Conservation (phyloP, 1,140 invertebrate species). For the Calycopis cecrops region DNA sequence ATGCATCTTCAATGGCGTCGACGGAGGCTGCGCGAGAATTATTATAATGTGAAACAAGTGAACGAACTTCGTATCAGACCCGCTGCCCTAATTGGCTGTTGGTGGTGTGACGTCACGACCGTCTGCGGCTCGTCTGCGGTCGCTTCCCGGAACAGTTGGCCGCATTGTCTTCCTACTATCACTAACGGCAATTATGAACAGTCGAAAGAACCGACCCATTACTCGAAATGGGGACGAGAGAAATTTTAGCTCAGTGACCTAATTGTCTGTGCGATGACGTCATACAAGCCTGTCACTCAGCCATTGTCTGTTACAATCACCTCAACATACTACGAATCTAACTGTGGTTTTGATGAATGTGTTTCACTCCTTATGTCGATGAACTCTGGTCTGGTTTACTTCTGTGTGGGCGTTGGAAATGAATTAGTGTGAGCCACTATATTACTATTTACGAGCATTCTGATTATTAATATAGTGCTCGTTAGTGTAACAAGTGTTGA, state of each 20-base stretch:
- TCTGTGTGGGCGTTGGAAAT: constrained; percentile 52
- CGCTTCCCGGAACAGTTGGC: constrained; percentile 61
- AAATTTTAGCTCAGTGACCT: constrained; percentile 30
- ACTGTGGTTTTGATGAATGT: constrained; percentile 61
- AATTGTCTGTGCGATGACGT: constrained; percentile 38
- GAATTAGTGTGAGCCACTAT: constrained; percentile 34
- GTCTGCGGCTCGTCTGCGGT: constrained; percentile 63
- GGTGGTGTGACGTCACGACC: constrained; percentile 52
- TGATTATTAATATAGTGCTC: not conserved
- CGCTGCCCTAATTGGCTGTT: constrained; percentile 60
- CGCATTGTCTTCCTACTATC: constrained; percentile 51
- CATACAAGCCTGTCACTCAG: constrained; percentile 42
- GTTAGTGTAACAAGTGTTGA: not conserved
- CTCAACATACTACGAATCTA: constrained; percentile 46
- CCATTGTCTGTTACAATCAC: constrained; percentile 44
- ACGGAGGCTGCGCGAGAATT: too few species aligned
- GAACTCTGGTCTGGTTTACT: constrained; percentile 62
- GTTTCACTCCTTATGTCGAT: constrained; percentile 60
- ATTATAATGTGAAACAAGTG: constrained; percentile 23
- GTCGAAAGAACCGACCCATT: constrained; percentile 23
- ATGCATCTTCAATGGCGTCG: too few species aligned
- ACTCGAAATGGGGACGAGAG: constrained; percentile 26
- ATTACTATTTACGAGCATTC: constrained; percentile 20
- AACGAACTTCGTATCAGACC: constrained; percentile 41
- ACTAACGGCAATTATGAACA: constrained; percentile 12